phyloP scores from a whole-genome alignment of 2,888 invertebrate genomes.

The Ferdinandea cuprea region DNA sequence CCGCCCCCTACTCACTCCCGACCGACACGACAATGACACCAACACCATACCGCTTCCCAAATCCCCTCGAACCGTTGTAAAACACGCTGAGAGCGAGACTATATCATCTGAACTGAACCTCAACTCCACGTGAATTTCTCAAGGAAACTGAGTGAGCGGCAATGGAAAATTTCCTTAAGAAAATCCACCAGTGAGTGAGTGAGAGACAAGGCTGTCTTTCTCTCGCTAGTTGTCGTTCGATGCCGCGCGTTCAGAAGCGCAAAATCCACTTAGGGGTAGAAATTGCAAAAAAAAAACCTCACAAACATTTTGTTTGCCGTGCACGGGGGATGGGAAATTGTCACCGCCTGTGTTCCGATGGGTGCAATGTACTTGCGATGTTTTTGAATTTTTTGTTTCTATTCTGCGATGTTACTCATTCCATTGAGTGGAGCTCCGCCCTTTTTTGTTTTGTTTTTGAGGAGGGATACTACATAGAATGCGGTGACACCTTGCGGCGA shows the following conservation, averaged over 20 bases:
- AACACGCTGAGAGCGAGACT: slow-evolving; percentile 35
- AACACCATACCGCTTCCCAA: background rate
- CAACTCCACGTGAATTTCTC: slow-evolving; percentile 56
- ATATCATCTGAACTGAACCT: slow-evolving; percentile 3
- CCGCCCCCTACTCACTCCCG: slow-evolving; percentile 65
- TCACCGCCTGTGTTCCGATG: slow-evolving; percentile 49
- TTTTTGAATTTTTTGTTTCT: slow-evolving; percentile 33
- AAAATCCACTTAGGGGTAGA: slow-evolving; percentile 71
- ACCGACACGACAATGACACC: background rate
- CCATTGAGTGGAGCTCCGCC: slow-evolving; percentile 60
- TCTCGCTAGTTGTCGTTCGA: slow-evolving; percentile 1
- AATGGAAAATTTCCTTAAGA: slow-evolving; percentile 54
- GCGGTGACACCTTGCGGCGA: slow-evolving; percentile 22
- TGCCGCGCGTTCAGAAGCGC: slow-evolving; percentile 42
- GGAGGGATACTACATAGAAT: slow-evolving; percentile 42
- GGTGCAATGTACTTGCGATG: slow-evolving; percentile 25
- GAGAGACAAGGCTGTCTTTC: slow-evolving; percentile 41
- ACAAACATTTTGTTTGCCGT: background rate
- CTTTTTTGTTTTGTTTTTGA: slow-evolving; percentile 70
- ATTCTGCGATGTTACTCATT: slow-evolving; percentile 45
- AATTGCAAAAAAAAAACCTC: background rate
- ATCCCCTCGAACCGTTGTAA: slow-evolving; percentile 42
- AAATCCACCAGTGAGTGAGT: slow-evolving; percentile 20
- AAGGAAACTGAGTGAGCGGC: slow-evolving; percentile 65
- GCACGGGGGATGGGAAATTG: slow-evolving; percentile 61